A percentile compares a stretch with the other conserved stretches of the same genome.
phyloP scores from a whole-genome alignment of 2,113 vertebrate genomes.

The Struthio camelus region DNA sequence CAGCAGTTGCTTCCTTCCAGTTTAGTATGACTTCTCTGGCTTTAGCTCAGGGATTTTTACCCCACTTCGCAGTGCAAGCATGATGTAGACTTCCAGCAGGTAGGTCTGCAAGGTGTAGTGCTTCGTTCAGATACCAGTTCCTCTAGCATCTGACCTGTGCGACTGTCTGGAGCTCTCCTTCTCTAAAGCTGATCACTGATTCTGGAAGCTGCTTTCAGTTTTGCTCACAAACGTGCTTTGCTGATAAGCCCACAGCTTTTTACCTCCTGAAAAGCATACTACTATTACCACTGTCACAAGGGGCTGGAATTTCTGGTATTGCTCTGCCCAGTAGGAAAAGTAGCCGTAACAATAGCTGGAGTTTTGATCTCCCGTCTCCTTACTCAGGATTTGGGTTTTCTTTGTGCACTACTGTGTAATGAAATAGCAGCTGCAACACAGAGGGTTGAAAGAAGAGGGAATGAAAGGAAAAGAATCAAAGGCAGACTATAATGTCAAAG shows the following conservation, averaged over 20 bases:
- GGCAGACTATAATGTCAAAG: neutral
- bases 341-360: neutral
- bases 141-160: neutral
- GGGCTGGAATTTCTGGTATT: neutral
- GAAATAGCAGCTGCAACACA: neutral
- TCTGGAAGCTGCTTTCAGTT: neutral
- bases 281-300: fast-evolving
- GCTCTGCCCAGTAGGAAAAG: neutral
- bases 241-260: neutral
- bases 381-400: neutral
- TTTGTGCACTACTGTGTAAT: neutral
- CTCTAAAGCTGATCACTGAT: neutral
- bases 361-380: neutral
- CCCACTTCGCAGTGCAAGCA: neutral
- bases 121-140: neutral
- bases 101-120: neutral
- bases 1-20: neutral
- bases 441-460: neutral
- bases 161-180: neutral
- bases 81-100: neutral
- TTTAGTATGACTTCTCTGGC: neutral
- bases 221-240: neutral
- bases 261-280: neutral
- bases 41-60: neutral
- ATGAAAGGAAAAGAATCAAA: neutral